Percentiles rank a stretch among this genome's conserved stretches.
phyloP scores from a whole-genome alignment of 2,113 vertebrate species.

The Psephotus haematonotus region DNA sequence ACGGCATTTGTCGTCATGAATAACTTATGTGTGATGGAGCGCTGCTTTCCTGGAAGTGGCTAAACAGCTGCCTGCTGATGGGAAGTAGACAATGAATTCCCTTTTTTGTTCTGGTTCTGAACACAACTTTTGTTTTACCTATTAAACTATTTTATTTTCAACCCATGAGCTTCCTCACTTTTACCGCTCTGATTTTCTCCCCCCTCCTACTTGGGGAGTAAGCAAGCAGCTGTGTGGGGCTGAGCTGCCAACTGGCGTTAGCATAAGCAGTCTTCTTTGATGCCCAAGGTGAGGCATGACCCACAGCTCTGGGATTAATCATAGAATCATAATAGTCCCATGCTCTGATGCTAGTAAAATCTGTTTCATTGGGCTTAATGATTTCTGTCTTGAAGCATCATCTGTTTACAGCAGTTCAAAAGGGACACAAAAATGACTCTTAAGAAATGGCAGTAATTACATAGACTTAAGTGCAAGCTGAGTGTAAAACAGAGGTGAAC shows the following conservation, averaged over 20 bases:
- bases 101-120: background rate
- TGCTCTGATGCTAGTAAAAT: background rate
- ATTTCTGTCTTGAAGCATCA: background rate
- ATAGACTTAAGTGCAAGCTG: background rate
- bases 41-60: background rate
- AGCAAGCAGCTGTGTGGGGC: background rate
- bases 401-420: background rate
- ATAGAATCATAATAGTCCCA: background rate
- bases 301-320: background rate
- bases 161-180: background rate
- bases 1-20: background rate
- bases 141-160: background rate
- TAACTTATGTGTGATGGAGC: background rate
- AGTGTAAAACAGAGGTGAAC: background rate
- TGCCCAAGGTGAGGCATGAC: fast-evolving
- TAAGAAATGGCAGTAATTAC: background rate
- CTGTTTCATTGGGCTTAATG: background rate
- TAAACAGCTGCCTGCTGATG: background rate
- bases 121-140: background rate
- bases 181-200: background rate
- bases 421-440: background rate
- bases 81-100: background rate
- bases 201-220: fast-evolving
- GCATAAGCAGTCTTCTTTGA: background rate
- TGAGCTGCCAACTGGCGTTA: background rate